Evolutionary conservation across 2,113 vertebrate genomes (phyloP), one percentile per base, ranked within the genome.

Genomic region (Probosciger aterrimus): DNA sequence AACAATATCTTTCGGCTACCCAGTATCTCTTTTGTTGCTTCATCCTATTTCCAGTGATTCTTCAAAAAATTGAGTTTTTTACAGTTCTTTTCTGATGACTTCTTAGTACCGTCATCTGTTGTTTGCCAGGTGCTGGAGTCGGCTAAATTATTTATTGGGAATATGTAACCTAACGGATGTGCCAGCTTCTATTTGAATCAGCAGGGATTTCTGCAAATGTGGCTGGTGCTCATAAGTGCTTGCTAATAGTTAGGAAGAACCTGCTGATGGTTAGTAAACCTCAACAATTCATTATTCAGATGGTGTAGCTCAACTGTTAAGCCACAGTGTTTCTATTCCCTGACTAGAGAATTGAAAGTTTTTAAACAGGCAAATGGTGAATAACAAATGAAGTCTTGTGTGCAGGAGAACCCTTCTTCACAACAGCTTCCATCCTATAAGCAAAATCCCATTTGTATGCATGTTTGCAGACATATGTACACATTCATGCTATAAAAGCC

Each of bases 111-210:
- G 20, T 67, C 39, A 82, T 71, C 80, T 74, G n/a, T 73, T 85
- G 65, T 87, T 94, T 91, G 81, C 62, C 59, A 82, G 65, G 74
- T 93, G 46, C 70, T 93, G 55, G 67, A 91, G 41, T 62, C 64
- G 77, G 64, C 86, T 89, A 75, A 95, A 94, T 92, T 82, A 89
- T 93, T 93, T 93, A 84, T n/a, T 95, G 2, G 49, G 49, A 86
- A 89, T 94, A 91, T 53, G 88, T 89, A 89, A 79, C 49, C 53
- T 91, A 80, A 84, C 1, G 24, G 86, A 92, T 76, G 27, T 73
- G 78, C 86, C 44, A 76, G 39, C 39, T 91, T 79, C 70, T 84
- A 49, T 91, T 76, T 80, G 88, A 82, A 86, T 89, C 86, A 86
- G 74, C 49, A 50, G 81, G 62, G 82, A 69, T 88, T 95, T 93